Evolutionary conservation across 2,888 invertebrate genomes (phyloP), one percentile per base, ranked within the genome.

Genomic region (Apodemia mormo): DNA sequence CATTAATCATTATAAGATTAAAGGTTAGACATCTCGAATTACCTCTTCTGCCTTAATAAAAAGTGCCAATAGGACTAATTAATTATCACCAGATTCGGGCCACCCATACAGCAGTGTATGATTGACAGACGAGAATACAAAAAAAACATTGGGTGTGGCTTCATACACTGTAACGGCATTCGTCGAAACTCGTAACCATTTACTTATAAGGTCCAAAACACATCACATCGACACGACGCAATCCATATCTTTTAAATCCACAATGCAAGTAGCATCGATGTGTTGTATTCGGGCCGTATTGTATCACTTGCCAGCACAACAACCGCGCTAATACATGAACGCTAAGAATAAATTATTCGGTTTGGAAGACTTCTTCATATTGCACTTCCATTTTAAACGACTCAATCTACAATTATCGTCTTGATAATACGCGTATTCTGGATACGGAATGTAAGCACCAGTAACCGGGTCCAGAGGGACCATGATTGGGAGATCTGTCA

Each of bases 291-390:
- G 7, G 33, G 33, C 61, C 61, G 12, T 12, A 76, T 74, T 76
- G 49, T 76, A 73, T 58, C 61, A 30, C 61, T 61, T 33, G 30
- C 61, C 72, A 68, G 71, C 74, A 74, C 76, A 77, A 79, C 86
- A 81, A 82, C 83, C 88, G 85, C 89, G 86, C 89, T 81, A 94
- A 83, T 94, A 94, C 91, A 94, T 93, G 84, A 94, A 94, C 78
- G 94, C 94, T 81, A 94, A 80, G 82, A 93, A 94, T 79, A 94
- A 80, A 79, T 93, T 94, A 81, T 82, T 93, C 72, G 85, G 85
- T 75, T 88, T 88, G 64, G 86, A 79, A 74, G 78, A 70, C 75
- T 85, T 88, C 73, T 80, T 86, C 76, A 83, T 87, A 70, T 82
- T 85, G 75, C 86, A 82, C 78, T 84, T 85, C 81, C 80, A 80